Percentiles rank a stretch among this genome's conserved stretches.
Conservation (phyloP, 2,888 invertebrate species). For the Heliconius aoede region DNA sequence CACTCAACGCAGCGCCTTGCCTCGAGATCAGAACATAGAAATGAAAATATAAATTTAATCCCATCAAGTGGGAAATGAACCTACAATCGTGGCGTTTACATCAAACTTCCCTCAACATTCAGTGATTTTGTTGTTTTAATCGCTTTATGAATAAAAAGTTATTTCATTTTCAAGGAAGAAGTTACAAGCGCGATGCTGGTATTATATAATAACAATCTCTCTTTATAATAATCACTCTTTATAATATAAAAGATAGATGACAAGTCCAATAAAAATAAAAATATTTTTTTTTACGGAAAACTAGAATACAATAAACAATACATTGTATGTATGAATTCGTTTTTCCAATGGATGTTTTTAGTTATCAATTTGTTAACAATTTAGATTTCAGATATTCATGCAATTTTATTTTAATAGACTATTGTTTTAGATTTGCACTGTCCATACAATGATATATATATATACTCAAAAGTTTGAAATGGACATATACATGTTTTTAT, state of each 20-base stretch:
- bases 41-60: background rate
- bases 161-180: no score
- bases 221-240: no score
- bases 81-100: background rate
- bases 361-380: constrained; percentile 17
- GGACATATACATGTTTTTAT: background rate
- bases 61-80: background rate
- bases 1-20: no score
- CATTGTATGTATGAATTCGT: background rate
- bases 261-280: no score
- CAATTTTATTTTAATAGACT: constrained; percentile 10
- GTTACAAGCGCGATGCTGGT: no score
- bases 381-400: constrained; percentile 7
- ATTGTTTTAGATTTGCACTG: background rate
- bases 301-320: background rate
- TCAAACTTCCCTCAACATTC: no score
- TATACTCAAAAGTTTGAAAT: background rate
- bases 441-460: background rate
- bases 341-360: background rate
- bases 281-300: no score
- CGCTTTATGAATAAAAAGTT: no score
- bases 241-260: no score
- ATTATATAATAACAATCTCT: no score
- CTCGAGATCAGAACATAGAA: no score
- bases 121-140: no score